Percentiles rank a stretch among this genome's conserved stretches.
phyloP scores from a whole-genome alignment of 1,140 invertebrate species.

The Tetramorium simillimum region DNA sequence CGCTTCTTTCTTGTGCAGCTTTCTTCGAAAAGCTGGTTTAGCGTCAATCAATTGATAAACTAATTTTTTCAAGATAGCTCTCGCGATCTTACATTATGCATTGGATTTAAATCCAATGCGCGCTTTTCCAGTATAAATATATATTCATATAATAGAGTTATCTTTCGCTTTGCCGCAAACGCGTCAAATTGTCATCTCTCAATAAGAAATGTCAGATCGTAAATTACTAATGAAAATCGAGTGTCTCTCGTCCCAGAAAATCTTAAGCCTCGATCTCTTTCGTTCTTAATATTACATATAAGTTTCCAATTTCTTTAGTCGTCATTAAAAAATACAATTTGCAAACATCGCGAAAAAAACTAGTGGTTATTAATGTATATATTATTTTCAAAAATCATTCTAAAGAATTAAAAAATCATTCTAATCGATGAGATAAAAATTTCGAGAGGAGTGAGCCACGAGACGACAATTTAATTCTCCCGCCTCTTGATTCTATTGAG shows the following conservation, averaged over 20 bases:
- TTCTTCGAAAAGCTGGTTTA: neutral
- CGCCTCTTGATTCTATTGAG: neutral
- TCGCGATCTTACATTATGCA: constrained; percentile 26
- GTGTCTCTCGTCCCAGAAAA: neutral
- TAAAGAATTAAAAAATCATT: neutral
- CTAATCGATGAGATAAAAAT: neutral
- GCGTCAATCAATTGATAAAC: constrained; percentile 21
- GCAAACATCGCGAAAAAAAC: neutral
- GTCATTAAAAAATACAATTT: neutral
- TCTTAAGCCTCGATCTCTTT: neutral
- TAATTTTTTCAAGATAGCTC: neutral
- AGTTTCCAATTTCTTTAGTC: neutral
- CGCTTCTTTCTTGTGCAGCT: neutral
- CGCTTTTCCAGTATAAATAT: constrained; percentile 3
- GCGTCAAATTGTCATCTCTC: constrained; percentile 30
- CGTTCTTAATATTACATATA: neutral
- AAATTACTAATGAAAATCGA: constrained; percentile 21
- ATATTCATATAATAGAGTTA: neutral
- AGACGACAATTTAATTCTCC: constrained; percentile 3
- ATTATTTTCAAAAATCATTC: neutral
- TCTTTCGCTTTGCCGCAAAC: neutral
- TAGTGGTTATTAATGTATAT: neutral
- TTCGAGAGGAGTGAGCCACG: neutral
- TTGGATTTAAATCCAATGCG: constrained; percentile 30
- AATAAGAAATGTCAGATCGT: neutral